Percentiles rank a stretch among this genome's conserved stretches.
Evolutionary conservation across 2,113 vertebrate species (phyloP).

Genomic region (Copsychus sechellarum): DNA sequence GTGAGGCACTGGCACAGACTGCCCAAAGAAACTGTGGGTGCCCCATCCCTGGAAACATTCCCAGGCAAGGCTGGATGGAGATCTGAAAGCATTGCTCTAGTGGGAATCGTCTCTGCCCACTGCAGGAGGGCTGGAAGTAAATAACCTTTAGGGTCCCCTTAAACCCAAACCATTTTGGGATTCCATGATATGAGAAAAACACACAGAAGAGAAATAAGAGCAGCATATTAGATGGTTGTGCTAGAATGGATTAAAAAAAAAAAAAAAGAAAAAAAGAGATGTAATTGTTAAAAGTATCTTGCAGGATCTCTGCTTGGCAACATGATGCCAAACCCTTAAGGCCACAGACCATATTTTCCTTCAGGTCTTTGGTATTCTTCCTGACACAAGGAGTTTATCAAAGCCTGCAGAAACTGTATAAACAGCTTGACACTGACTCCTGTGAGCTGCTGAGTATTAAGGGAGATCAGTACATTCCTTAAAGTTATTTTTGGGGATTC

Average conservation of each 20-base stretch:
- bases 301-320: background rate
- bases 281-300: background rate
- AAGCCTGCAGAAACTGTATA: background rate
- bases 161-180: background rate
- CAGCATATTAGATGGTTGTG: background rate
- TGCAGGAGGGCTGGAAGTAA: rapidly evolving
- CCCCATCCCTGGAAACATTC: background rate
- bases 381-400: slow-evolving; percentile 9
- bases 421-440: background rate
- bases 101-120: background rate
- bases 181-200: background rate
- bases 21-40: background rate
- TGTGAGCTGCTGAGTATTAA: background rate
- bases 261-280: background rate
- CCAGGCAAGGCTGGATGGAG: background rate
- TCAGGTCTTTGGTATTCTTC: background rate
- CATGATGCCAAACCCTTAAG: background rate
- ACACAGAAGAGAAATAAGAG: background rate
- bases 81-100: background rate
- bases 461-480: background rate
- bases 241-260: background rate
- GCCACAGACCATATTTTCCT: background rate
- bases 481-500: background rate
- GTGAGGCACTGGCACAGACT: background rate
- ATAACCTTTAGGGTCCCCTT: background rate